Base-by-base conservation (phyloP, 2,888 invertebrate genomes). In the Pristionchus mayeri region DNA sequence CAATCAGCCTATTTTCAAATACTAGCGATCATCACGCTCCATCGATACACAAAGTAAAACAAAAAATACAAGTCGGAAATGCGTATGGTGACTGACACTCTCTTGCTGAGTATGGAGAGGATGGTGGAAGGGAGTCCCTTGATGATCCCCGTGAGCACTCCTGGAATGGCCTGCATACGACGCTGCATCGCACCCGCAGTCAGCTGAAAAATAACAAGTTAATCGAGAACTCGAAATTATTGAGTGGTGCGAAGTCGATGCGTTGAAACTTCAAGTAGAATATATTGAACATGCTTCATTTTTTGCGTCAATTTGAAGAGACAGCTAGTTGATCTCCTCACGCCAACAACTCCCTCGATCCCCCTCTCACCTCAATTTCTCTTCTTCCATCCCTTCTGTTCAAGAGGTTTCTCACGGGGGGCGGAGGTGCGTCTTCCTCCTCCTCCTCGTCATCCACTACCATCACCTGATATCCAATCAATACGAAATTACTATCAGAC, bases 81-180 rank as follows among this genome's bases (percentile, higher is more conserved):
- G n/a, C n/a, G n/a, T n/a, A n/a, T n/a, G n/a, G 7, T 67, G 6
- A 82, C 81, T 52, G n/a, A 82, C 81, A 82, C 48, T 63, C 48
- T 57, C 81, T 82, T 63, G 44, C 63, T 63, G 21, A 82, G n/a
- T 37, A 30, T 60, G 21, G 63, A 30, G 18, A 44, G 60, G 3
- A 82, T 63, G 6, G 81, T 48, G 18, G 81, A 37, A 0, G 81
- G 81, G 0, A 82, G 63, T n/a, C 37, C 57, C 81, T 82, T 82
- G 81, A 82, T 57, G 30, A 82, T 82, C 7, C 81, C 81, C 18
- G 81, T 63, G 37, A 82, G 54, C 60, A 82, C 48, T 6, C 30
- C 34, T 3, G 81, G 81, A 82, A 82, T 82, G 16, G 81, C 81
- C 48, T 82, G 81, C 81, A 82, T 40, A 0, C 81, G 60, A 34